phyloP scores from a whole-genome alignment of 2,113 vertebrate genomes.

The Cinclus cinclus region DNA sequence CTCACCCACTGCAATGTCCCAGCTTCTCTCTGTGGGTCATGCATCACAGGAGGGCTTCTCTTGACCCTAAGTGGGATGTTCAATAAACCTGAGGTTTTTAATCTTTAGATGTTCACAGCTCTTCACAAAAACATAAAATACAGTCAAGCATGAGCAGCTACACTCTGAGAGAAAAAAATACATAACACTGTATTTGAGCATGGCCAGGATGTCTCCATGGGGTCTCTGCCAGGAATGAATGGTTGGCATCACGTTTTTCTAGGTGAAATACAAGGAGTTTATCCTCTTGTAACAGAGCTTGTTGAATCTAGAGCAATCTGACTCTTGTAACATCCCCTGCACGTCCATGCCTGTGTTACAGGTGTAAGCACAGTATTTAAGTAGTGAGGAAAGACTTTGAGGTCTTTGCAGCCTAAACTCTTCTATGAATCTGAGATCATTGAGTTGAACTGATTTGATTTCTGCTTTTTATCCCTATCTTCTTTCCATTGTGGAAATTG shows the following conservation, averaged over 20 bases:
- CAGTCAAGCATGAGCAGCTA: not conserved
- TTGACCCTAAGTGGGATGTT: not conserved
- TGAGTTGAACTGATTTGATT: not conserved
- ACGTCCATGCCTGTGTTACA: not conserved
- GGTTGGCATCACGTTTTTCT: not conserved
- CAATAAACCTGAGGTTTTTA: not conserved
- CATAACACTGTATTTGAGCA: not conserved
- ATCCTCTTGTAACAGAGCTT: not conserved
- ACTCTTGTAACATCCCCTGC: not conserved
- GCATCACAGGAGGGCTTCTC: not conserved
- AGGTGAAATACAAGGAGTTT: not conserved
- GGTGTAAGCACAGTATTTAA: not conserved
- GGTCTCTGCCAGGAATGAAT: not conserved
- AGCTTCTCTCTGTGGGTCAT: not conserved
- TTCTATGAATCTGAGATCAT: not conserved
- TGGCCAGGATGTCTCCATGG: not conserved
- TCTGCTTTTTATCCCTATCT: not conserved
- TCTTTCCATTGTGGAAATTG: not conserved
- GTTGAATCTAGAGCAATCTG: not conserved
- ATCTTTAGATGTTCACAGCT: not conserved
- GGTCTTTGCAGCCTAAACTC: not conserved
- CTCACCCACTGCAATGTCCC: not conserved
- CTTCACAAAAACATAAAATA: not conserved
- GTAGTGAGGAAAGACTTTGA: not conserved
- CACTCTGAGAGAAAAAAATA: not conserved